Base-by-base conservation (phyloP, 2,888 invertebrate genomes). In the Amiota communis region DNA sequence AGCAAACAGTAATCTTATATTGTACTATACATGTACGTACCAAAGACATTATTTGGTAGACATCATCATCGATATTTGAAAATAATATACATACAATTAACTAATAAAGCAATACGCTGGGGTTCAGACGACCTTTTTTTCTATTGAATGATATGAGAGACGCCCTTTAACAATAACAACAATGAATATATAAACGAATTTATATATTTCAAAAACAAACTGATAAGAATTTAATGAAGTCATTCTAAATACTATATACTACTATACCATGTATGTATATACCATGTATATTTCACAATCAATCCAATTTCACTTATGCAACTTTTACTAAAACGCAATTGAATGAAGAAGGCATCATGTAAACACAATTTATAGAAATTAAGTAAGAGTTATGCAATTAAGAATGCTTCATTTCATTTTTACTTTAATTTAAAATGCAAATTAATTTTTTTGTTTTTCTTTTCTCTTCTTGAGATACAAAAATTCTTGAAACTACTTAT, bases 331-430 rank as follows among this genome's bases (percentile, higher is more conserved):
- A 20, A 65, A 74, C 80, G 80, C 75, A 76, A 79, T 76, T 78
- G 72, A 77, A 59, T n/a, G 10, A 15, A 65, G 17, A 65, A 65
- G 36, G 36, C 2, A 36, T 6, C 36, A 17, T 36, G 65, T 48
- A 65, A 65, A 48, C 65, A 65, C 15, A 15, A 48, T 48, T 65
- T 15, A 10, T n/a, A 63, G n/a, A 20, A 65, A 46, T 49, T 49
- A 65, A 48, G 17, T 20, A 15, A 69, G 73, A 59, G 72, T 82
- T 83, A 77, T 78, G 83, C 82, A 85, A 84, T 75, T 77, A 78
- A 78, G 80, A 83, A 79, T 84, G 86, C 81, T 84, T 76, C 84
- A 36, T 74, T 59, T 67, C 65, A 68, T 71, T 69, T 78, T 77
- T 74, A 69, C 70, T 75, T 81, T 76, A 83, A 83, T 85, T 77